Evolutionary conservation across 1,140 invertebrate genomes (phyloP), one percentile per base, ranked within the genome.

Genomic region (Orchesella cincta): DNA sequence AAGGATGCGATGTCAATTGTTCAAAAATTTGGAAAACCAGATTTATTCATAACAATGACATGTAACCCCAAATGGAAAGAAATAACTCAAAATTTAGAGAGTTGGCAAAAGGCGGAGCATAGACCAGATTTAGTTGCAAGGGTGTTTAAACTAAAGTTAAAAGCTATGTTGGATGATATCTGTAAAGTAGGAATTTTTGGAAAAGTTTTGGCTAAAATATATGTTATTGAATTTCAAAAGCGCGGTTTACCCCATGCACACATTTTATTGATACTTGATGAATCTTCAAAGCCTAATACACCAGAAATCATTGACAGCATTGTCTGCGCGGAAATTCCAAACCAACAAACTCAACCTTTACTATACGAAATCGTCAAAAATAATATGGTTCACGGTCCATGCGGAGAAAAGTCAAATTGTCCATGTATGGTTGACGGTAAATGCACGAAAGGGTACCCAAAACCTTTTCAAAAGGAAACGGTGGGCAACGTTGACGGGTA

Each of bases 31-130:
- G 86, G 85, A 46, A 77, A 79, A 75, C 84, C 86, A 78, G 82
- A 85, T 82, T 83, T 86, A 73, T 86, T 87, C 82, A 85, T 62
- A 85, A 79, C 87, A 31, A 85, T 84, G 73, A 86, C 85, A 51
- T 85, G 83, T 78, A 88, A 90, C 86, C 85, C 86, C 82, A 80
- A 86, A 71, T 90, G 88, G 88, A 33, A 34, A 0, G 85, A 89
- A 72, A 87, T 88, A 39, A 33, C n/a, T 57, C 64, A 82, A 72
- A 73, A 82, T 57, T 71, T 88, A 5, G 16, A 79, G 16, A 54
- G 73, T 26, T 67, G 80, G 14, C 83, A 87, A 82, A 79, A 26
- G 29, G 29, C 81, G 8, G 23, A 79, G 12, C 81, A 86, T 78
- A 26, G 85, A 28, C 85, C 83, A 46, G 86, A 88, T 80, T 51